Evolutionary conservation across 2,888 invertebrate species (phyloP).

Genomic region (Phortica magna): DNA sequence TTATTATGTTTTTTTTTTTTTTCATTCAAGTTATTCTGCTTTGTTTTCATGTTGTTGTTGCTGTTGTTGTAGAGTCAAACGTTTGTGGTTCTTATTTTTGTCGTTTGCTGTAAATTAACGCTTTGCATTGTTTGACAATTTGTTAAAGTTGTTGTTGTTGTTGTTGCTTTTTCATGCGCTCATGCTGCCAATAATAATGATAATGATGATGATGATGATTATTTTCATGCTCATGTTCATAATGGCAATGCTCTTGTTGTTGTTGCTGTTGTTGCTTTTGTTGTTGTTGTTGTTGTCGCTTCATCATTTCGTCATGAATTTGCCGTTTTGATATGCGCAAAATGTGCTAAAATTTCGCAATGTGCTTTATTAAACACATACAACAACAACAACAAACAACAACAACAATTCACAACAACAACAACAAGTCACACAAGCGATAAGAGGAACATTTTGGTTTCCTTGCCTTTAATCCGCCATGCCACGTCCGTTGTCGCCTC

Average conservation of each 20-base stretch:
- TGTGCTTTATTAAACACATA: not conserved
- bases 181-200: too few relatives aligned
- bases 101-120: conserved; percentile 12
- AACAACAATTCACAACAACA: too few relatives aligned
- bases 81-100: not conserved
- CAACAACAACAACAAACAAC: too few relatives aligned
- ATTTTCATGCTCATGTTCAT: too few relatives aligned
- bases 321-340: not conserved
- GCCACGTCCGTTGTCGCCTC: too few relatives aligned
- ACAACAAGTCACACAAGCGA: too few relatives aligned
- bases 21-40: not conserved
- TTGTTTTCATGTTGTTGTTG: not conserved
- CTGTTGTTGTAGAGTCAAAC: conserved; percentile 6
- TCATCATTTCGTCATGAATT: not conserved
- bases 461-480: too few relatives aligned
- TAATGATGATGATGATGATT: too few relatives aligned
- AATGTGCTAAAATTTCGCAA: not conserved
- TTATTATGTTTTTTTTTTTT: not conserved
- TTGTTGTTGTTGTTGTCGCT: not conserved
- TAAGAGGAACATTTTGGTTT: too few relatives aligned
- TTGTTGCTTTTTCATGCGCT: not conserved
- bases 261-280: not conserved
- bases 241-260: conserved; percentile 2
- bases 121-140: conserved; percentile 18
- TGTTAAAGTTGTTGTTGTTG: conserved; percentile 4